A percentile compares a stretch with the other conserved stretches of the same genome.
phyloP scores from a whole-genome alignment of 2,113 vertebrate species.

The Tachysurus fulvidraco region DNA sequence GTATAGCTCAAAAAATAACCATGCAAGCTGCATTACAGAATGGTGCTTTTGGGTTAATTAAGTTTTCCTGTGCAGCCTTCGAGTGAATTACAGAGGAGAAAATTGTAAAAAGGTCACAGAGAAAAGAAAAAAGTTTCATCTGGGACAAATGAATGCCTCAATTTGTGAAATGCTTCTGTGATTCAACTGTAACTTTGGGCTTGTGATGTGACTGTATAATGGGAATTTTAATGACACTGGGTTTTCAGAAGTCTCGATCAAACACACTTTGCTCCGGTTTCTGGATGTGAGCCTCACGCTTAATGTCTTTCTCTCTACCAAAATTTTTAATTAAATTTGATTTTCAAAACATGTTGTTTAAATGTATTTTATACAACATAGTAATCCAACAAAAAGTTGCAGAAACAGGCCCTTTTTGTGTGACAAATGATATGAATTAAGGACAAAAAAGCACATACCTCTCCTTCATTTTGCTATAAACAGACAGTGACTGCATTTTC shows the following conservation, averaged over 20 bases:
- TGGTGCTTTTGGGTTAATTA: neutral
- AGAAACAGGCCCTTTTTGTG: neutral
- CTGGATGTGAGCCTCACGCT: neutral
- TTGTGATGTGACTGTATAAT: constrained; percentile 17
- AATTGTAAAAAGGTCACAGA: constrained; percentile 31
- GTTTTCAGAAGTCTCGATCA: neutral
- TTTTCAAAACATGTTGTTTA: neutral
- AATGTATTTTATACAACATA: neutral
- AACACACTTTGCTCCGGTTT: constrained; percentile 23
- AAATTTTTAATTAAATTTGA: neutral
- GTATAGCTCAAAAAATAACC: constrained; percentile 3
- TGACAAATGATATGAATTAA: neutral
- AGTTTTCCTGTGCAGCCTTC: neutral
- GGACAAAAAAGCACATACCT: neutral
- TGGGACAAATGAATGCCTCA: constrained; percentile 18
- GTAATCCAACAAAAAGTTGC: neutral
- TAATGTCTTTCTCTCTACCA: constrained; percentile 23
- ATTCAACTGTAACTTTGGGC: constrained; percentile 18
- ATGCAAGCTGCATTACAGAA: constrained; percentile 1
- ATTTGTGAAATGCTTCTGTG: constrained; percentile 31
- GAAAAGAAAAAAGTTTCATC: constrained; percentile 14
- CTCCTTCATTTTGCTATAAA: neutral
- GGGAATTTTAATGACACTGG: constrained; percentile 10
- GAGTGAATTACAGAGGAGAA: constrained; percentile 30
- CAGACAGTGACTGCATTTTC: neutral